Percentiles rank a stretch among this genome's conserved stretches.
Evolutionary conservation across 92 coral and sea anemone genomes (phyloP).

Genomic region (Phenganax subtilis): DNA sequence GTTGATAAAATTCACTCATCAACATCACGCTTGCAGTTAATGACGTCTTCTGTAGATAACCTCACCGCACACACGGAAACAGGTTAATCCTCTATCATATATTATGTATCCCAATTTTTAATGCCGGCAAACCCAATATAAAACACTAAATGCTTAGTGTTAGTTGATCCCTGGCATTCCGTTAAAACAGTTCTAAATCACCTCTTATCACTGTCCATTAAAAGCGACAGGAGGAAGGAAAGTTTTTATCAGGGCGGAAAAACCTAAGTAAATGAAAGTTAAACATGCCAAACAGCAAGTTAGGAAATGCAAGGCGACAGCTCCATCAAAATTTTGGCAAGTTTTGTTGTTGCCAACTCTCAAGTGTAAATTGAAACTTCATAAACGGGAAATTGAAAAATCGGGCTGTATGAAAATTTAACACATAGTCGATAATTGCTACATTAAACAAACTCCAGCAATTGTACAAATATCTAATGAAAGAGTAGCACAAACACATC

Average conservation of each 20-base stretch:
- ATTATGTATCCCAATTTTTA: not conserved
- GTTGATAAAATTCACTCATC: slow-evolving; percentile 42
- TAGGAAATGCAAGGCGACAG: not conserved
- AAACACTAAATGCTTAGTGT: not conserved
- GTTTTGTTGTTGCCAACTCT: too few relatives aligned
- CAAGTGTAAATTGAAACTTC: too few relatives aligned
- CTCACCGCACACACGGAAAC: slow-evolving; percentile 2
- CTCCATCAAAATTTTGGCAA: too few relatives aligned
- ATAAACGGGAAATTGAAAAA: slow-evolving; percentile 14
- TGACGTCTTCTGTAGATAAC: slow-evolving; percentile 20
- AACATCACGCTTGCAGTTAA: slow-evolving; percentile 6
- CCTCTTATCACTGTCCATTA: not conserved
- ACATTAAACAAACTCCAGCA: not conserved
- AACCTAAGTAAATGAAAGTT: not conserved
- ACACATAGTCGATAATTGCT: slow-evolving; percentile 12
- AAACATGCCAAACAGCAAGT: slow-evolving; percentile 12
- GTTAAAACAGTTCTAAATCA: not conserved
- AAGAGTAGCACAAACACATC: not conserved
- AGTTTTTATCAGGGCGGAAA: slow-evolving; percentile 11
- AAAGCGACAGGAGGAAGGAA: slow-evolving; percentile 4
- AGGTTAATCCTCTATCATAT: not conserved
- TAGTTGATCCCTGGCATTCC: not conserved
- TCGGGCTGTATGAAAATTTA: not conserved
- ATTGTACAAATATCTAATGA: not conserved
- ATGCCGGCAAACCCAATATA: not conserved